These are phyloP conservation scores for Apodemia mormo DNA, from an alignment of 2,888 invertebrate genomes.

Conservation along the genomic window DNA sequence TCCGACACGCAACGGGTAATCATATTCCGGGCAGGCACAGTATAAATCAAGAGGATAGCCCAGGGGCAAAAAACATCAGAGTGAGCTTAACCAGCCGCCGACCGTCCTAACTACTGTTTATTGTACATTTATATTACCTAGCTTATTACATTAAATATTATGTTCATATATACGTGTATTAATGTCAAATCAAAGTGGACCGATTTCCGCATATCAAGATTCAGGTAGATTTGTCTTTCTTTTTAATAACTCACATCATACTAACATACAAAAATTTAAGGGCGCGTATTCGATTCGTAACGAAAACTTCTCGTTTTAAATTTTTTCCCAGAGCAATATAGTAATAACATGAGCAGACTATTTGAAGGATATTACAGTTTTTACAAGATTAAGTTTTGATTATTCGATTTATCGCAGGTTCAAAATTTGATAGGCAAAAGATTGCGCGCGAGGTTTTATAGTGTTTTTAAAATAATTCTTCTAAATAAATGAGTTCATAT, in stretches of 20 bases:
- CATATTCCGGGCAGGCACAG: slow-evolving; percentile 69
- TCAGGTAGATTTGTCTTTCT: not conserved
- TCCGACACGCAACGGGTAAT: slow-evolving; percentile 62
- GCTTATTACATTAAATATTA: not conserved
- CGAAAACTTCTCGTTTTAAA: too few relatives aligned
- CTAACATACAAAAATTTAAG: too few relatives aligned
- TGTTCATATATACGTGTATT: not conserved
- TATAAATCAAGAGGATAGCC: slow-evolving; percentile 58
- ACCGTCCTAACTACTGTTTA: slow-evolving; percentile 15
- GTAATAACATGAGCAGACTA: too few relatives aligned
- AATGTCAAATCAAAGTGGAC: not conserved
- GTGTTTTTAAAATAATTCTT: too few relatives aligned
- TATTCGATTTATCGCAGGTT: too few relatives aligned
- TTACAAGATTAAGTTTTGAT: too few relatives aligned
- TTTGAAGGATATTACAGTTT: too few relatives aligned
- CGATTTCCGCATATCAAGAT: not conserved
- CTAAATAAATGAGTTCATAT: too few relatives aligned
- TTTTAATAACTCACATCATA: not conserved
- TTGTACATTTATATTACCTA: slow-evolving; percentile 15
- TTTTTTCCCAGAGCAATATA: too few relatives aligned
- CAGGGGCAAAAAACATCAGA: slow-evolving; percentile 71
- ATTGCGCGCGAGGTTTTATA: too few relatives aligned
- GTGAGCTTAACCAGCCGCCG: slow-evolving; percentile 31
- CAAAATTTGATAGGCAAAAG: too few relatives aligned
- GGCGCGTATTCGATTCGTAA: too few relatives aligned